Conservation (phyloP, 1,140 invertebrate genomes). For the Cydia fagiglandana region DNA sequence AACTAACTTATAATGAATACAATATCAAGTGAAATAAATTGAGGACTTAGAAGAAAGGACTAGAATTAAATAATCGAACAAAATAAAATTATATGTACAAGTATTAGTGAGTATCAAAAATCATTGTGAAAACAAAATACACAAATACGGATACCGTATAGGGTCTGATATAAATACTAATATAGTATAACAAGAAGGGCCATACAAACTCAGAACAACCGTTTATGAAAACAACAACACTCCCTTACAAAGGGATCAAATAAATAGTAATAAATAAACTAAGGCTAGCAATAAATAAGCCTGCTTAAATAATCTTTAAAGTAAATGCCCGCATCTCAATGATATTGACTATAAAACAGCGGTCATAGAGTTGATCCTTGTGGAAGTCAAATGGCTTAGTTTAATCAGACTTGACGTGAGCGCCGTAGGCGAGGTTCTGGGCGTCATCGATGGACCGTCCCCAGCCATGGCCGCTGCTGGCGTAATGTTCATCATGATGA, state of each 20-base stretch:
- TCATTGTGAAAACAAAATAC: conserved; percentile 59
- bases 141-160: conserved; percentile 78
- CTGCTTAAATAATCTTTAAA: conserved; percentile 38
- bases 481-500: conserved; percentile 81
- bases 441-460: conserved; percentile 80
- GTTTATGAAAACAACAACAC: conserved; percentile 60
- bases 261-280: conserved; percentile 71
- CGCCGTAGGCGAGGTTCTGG: conserved; percentile 83
- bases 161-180: conserved; percentile 70
- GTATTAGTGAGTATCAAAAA: conserved; percentile 28
- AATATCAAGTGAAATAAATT: conserved; percentile 33
- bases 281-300: conserved; percentile 66
- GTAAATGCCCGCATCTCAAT: conserved; percentile 25
- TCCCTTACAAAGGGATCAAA: conserved; percentile 65
- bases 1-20: conserved; percentile 35
- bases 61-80: conserved; percentile 33
- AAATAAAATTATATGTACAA: conserved; percentile 48
- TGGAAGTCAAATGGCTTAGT: conserved; percentile 33
- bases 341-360: conserved; percentile 34
- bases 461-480: conserved; percentile 79
- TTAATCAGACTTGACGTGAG: conserved; percentile 76
- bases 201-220: conserved; percentile 73
- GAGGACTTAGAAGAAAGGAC: conserved; percentile 34
- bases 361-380: conserved; percentile 49
- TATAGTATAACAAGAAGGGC: conserved; percentile 66